These are phyloP conservation scores for Flexamia atlantica DNA, from an alignment of 2,888 invertebrate genomes.

Conservation along the genomic window DNA sequence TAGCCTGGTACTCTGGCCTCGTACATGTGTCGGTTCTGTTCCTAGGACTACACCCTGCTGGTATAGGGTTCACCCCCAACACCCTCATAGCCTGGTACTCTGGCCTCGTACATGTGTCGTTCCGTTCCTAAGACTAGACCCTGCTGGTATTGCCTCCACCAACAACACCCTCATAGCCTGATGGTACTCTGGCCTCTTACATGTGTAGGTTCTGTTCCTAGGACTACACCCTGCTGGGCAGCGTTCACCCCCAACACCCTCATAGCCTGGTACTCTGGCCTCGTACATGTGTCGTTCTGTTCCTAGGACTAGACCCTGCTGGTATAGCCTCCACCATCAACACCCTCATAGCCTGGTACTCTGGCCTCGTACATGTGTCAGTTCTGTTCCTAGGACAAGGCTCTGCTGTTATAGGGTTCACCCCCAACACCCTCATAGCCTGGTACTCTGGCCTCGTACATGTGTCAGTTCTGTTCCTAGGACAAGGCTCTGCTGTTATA, in stretches of 20 bases:
- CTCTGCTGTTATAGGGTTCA: conserved; percentile 10
- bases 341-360: background rate
- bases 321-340: background rate
- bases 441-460: background rate
- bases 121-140: conserved; percentile 3
- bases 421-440: background rate
- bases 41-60: conserved; percentile 8
- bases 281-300: background rate
- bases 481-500: no score
- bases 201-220: background rate
- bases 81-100: background rate
- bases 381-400: background rate
- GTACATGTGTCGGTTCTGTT: background rate
- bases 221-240: conserved; percentile 4
- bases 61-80: conserved; percentile 5
- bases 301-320: conserved; percentile 11
- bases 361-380: background rate
- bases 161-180: background rate
- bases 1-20: background rate
- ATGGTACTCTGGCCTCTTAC: background rate
- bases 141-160: conserved; percentile 10
- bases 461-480: no score
- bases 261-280: background rate
- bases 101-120: background rate
- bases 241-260: background rate